A percentile compares a stretch with the other conserved stretches of the same genome.
These are phyloP conservation scores for Troides helena DNA, from an alignment of 2,888 invertebrate species.

Conservation along the genomic window DNA sequence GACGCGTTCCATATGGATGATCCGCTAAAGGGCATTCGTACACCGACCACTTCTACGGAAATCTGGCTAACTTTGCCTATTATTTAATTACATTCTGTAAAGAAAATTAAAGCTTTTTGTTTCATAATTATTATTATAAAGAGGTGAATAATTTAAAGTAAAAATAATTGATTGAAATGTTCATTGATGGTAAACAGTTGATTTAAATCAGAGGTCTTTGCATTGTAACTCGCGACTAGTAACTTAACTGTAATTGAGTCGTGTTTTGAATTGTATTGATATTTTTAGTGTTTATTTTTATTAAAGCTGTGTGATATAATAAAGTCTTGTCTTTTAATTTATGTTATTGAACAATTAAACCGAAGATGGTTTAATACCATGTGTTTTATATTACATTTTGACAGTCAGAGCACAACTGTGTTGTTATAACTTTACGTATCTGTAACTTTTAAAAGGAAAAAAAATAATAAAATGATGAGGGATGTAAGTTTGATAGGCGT, in stretches of 20 bases:
- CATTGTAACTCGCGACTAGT: conserved; percentile 15
- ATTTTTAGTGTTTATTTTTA: background rate
- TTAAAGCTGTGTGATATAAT: background rate
- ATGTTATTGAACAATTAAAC: too few relatives aligned
- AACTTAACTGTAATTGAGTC: conserved; percentile 12
- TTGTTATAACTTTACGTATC: too few relatives aligned
- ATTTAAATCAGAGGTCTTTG: conserved; percentile 1
- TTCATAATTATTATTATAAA: too few relatives aligned
- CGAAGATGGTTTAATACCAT: too few relatives aligned
- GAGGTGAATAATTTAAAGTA: background rate
- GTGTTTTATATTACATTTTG: too few relatives aligned
- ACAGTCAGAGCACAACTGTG: too few relatives aligned
- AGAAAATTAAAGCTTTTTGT: background rate
- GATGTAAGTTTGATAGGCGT: too few relatives aligned
- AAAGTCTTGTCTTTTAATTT: too few relatives aligned
- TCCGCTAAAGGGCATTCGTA: conserved; percentile 63
- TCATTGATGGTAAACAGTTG: background rate
- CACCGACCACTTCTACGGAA: conserved; percentile 38
- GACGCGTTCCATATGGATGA: conserved; percentile 76
- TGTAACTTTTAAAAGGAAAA: too few relatives aligned
- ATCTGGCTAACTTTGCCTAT: conserved; percentile 1
- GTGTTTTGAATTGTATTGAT: conserved; percentile 6
- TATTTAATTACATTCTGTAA: background rate
- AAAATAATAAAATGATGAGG: too few relatives aligned
- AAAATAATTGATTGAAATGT: background rate